Evolutionary conservation across 1,140 invertebrate species (phyloP), one percentile per base, ranked within the genome.

Genomic region (Arion vulgaris): DNA sequence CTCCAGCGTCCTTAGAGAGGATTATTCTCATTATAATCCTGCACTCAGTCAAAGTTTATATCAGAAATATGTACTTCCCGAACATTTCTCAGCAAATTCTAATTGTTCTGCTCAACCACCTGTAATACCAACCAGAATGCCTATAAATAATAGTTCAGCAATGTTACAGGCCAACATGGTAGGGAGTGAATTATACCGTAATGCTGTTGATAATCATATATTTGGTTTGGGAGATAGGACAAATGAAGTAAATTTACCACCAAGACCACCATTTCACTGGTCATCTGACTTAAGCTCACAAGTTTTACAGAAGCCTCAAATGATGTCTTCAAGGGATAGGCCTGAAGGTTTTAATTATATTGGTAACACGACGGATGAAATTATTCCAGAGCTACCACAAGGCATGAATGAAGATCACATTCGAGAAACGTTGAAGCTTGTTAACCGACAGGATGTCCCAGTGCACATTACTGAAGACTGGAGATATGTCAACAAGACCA

Each of bases 371-470:
- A 57, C n/a, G 11, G 62, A 32, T 13, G 80, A 82, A n/a, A 62
- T 32, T 32, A n/a, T 49, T 23, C 41, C 75, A 34, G 62, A 80
- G 5, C 53, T 72, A 26, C 80, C 75, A 5, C n/a, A 80, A 39
- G 76, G 68, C 36, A 80, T 77, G 4, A 66, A 51, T 45, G 76
- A 80, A n/a, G 84, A 85, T 7, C 84, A 85, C 77, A 81, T 85
- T 45, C 23, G 36, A 53, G 84, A 82, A 34, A 82, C 80, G 49
- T 71, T 85, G 13, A 69, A 39, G 53, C 15, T 51, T 41, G 57
- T 71, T 19, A 32, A 45, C 11, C 39, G 32, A 32, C 28, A 71
- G 74, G 38, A 38, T 13, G 41, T 23, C 19, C n/a, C n/a, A 28
- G 32, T n/a, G 17, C n/a, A 28, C 5, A 9, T 7, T 2, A 4